Evolutionary conservation across 2,113 vertebrate species (phyloP).

Genomic region (Stomatorhinus ivindoensis): DNA sequence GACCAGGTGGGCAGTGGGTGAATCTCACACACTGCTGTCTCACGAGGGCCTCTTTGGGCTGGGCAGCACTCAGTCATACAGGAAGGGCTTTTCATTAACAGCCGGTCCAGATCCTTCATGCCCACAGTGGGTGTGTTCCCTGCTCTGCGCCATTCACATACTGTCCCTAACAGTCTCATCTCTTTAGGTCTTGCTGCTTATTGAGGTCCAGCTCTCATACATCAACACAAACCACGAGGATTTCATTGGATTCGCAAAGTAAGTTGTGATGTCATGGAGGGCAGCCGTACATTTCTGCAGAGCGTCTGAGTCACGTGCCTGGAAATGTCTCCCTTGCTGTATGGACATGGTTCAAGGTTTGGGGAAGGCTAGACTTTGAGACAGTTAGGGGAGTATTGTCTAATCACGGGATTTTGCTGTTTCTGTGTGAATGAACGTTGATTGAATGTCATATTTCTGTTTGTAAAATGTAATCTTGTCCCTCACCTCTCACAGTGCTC

Average conservation of each 20-base stretch:
- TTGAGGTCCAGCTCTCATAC: slow-evolving; percentile 87
- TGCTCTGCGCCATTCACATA: not conserved
- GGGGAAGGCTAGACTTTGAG: not conserved
- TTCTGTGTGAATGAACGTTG: not conserved
- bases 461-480: slow-evolving; percentile 23
- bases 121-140: not conserved
- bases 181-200: slow-evolving; percentile 72
- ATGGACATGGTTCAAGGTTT: not conserved
- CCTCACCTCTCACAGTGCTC: slow-evolving; percentile 63
- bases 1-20: slow-evolving; percentile 83
- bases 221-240: slow-evolving; percentile 95
- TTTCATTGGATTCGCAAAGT: slow-evolving; percentile 89
- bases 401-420: not conserved
- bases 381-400: not conserved
- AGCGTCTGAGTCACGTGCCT: not conserved
- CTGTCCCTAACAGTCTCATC: slow-evolving; percentile 10
- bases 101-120: not conserved
- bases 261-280: slow-evolving; percentile 42
- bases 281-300: not conserved
- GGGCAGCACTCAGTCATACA: not conserved
- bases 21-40: not conserved
- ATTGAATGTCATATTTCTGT: not conserved
- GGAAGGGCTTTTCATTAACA: not conserved
- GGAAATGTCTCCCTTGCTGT: not conserved
- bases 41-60: not conserved